phyloP scores from a whole-genome alignment of 2,797 vertebrate genomes.

The Microchirus variegatus region DNA sequence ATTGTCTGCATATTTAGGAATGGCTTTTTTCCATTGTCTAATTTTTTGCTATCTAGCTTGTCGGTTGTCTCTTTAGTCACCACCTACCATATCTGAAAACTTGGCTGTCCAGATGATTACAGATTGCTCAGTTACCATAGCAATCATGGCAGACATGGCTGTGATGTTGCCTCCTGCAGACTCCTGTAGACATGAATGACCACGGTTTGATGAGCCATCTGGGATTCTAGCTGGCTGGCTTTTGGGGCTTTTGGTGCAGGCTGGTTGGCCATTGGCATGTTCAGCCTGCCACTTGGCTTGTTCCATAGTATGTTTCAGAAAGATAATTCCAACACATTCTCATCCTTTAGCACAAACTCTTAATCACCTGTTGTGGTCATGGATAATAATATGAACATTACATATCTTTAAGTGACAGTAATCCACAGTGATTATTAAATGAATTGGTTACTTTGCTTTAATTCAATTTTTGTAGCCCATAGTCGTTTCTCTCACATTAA shows the following conservation, averaged over 20 bases:
- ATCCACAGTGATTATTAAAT: too few relatives aligned
- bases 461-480: too few relatives aligned
- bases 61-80: slow-evolving; percentile 43
- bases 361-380: slow-evolving; percentile 2
- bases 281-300: slow-evolving; percentile 55
- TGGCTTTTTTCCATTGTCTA: slow-evolving; percentile 34
- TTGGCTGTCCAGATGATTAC: slow-evolving; percentile 52
- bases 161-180: slow-evolving; percentile 43
- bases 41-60: slow-evolving; percentile 35
- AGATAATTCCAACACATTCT: slow-evolving; percentile 46
- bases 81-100: slow-evolving; percentile 52
- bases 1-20: slow-evolving; percentile 21
- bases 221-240: slow-evolving; percentile 53
- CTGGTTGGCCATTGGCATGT: slow-evolving; percentile 58
- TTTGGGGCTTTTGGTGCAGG: slow-evolving; percentile 47
- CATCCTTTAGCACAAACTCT: slow-evolving; percentile 16
- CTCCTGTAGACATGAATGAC: slow-evolving; percentile 53
- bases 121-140: slow-evolving; percentile 59
- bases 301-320: slow-evolving; percentile 40
- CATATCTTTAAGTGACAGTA: too few relatives aligned
- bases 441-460: too few relatives aligned
- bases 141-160: slow-evolving; percentile 51
- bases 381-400: slow-evolving; percentile 10
- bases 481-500: too few relatives aligned
- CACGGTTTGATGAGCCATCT: slow-evolving; percentile 62